Base-by-base conservation (phyloP, 2,797 vertebrate genomes). In the Monodelphis domestica region DNA sequence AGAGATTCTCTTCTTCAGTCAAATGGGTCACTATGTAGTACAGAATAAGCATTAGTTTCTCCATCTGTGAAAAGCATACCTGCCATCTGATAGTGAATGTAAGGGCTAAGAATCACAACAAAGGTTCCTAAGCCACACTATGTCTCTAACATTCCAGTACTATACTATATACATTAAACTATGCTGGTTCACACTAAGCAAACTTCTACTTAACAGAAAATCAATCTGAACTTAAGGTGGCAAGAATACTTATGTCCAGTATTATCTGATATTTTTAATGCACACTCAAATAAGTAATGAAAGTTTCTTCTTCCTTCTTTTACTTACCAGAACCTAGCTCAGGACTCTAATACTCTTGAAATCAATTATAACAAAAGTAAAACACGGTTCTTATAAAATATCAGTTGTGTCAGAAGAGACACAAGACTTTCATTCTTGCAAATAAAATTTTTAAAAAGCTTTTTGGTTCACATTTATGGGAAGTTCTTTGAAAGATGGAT, bases 11-110 rank as follows among this genome's bases (percentile, higher is more conserved):
- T 52, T 94, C 55, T 92, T 52, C 14, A 17, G 26, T 56, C 33
- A 24, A 53, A 1, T 88, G 24, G 5, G 29, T 91, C 45, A 54
- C 24, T 91, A 45, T 55, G 26, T 4, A 53, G 90, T 89, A 54
- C 14, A 21, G 87, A 53, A 53, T 88, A 30, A 88, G 50, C 51
- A 33, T 93, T 4, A 54, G 26, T 54, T 95, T 95, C 89, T 93
- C 50, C 87, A 87, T 53, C 91, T 94, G 15, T 78, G 63, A 95
- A 92, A 91, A 89, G 59, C 54, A 63, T 92, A 63, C 91, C 88
- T 50, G 54, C 4, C 90, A 55, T 89, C 51, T 54, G 54, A 33
- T 0, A 95, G 51, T 33, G 57, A 11, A 30, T 78, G 38, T 63
- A 57, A 53, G 52, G 28, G 33, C 56, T 70, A 0, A 9, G 45